Base-by-base conservation (phyloP, 2,113 vertebrate genomes). In the Parus major region DNA sequence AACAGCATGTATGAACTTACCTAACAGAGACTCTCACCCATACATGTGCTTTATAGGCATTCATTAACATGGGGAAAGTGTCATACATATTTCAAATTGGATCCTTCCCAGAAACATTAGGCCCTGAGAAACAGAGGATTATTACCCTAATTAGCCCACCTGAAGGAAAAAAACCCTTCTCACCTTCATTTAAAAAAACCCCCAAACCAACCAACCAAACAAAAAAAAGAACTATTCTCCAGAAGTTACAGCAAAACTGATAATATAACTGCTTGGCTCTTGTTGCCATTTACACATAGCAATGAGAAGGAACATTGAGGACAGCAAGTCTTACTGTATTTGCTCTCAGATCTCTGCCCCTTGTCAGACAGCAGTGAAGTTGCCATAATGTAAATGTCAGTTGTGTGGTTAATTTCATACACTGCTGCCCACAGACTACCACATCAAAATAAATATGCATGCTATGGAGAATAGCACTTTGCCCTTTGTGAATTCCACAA, bases 391-490 rank as follows among this genome's bases (percentile, higher is more conserved):
- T 68, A 81, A 88, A 86, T 70, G 66, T 69, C 61, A 41, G 59
- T 27, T 61, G 39, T 57, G 78, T 60, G 49, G 69, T 72, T 85
- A 65, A 91, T 69, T 92, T 95, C 84, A 87, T 79, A 93, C 50
- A 7, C 39, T 90, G 46, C 50, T 91, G 63, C 73, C 73, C 81
- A 80, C 73, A 89, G 73, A 68, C 27, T 85, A 66, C 63, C 91
- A 87, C 87, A 95, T 89, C 69, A 91, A 91, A 92, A 92, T 77
- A 95, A 90, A 80, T 80, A 86, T 36, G n/a, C 47, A 29, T 49
- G 31, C 52, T 86, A 42, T 36, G 56, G 44, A 84, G 69, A 68
- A 49, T 0, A 88, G 65, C 24, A 49, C 42, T 91, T 63, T 11
- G 19, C 29, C 56, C 39, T 90, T 81, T 53, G 47, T 56, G 76